Evolutionary conservation across 2,888 invertebrate genomes (phyloP).

Genomic region (Acanthosepion pharaonis): DNA sequence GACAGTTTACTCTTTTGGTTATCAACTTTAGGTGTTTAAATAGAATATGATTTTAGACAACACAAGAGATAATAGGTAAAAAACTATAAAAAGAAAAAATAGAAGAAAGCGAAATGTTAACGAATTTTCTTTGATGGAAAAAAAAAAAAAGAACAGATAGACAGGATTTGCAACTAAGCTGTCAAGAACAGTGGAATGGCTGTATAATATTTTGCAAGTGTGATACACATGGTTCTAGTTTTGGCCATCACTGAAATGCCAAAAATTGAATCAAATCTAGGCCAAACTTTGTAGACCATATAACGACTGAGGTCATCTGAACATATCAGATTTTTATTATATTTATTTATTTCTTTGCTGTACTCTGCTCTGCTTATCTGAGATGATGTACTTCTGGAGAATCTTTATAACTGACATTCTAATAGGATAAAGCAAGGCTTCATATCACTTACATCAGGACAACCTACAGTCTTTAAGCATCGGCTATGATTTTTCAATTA

Average conservation of each 20-base stretch:
- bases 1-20: no score
- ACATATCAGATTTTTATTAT: background rate
- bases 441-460: conserved; percentile 11
- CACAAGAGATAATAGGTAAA: no score
- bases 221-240: background rate
- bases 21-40: no score
- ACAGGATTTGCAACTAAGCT: background rate
- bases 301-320: background rate
- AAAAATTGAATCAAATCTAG: background rate
- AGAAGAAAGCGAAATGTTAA: no score
- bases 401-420: background rate
- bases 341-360: background rate
- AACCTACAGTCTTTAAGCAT: conserved; percentile 10
- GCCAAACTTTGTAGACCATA: background rate
- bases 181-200: background rate
- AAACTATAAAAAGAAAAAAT: no score
- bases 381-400: background rate
- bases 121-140: no score
- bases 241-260: background rate
- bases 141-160: no score
- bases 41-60: no score
- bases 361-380: background rate
- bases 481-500: background rate
- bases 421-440: background rate
- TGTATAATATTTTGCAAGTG: background rate